Base-by-base conservation (phyloP, 2,113 vertebrate genomes). In the Aldabrachelys gigantea region DNA sequence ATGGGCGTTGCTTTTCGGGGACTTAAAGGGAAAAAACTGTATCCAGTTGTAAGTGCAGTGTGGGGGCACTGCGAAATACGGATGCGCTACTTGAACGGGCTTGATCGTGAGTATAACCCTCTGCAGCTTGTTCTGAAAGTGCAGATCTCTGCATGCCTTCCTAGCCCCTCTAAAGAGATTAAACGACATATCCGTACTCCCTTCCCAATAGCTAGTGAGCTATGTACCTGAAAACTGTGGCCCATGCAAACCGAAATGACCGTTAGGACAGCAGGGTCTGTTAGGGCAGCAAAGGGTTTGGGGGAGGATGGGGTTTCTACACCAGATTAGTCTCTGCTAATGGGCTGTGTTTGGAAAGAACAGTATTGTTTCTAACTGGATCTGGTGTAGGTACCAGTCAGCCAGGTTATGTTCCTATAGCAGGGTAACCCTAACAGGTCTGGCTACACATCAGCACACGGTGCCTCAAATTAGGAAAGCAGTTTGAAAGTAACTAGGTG, bases 11-110 rank as follows among this genome's bases (percentile, higher is more conserved):
- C 99, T 1, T 99, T 99, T 84, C 98, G 99, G 83, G 99, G 99
- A 94, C 99, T 99, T 88, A 99, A 99, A 88, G 99, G 99, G 96
- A 99, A 99, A 82, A 99, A 99, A 95, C 98, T 99, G 14, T 99
- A 99, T 89, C 99, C 99, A 0, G 99, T 99, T 84, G 99, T 99
- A 82, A 99, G 99, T 69, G 99, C 99, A 0, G 99, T 99, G 94
- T 99, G 99, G 99, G 99, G 99, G 97, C 99, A 99, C 99, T 99
- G 99, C 97, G 99, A 99, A 97, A 99, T 99, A 89, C 97, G 99
- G 93, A 99, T 99, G 98, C 99, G 99, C 97, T 99, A 99, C 99
- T 98, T 99, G 97, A 99, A 99, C n/a, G 99, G 99, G 80, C 99
- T 99, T 1, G 99, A 99, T 98, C 99, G 99, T 99, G 99, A 99